Conservation (phyloP, 1,140 invertebrate species). For the Oryzaephilus surinamensis region DNA sequence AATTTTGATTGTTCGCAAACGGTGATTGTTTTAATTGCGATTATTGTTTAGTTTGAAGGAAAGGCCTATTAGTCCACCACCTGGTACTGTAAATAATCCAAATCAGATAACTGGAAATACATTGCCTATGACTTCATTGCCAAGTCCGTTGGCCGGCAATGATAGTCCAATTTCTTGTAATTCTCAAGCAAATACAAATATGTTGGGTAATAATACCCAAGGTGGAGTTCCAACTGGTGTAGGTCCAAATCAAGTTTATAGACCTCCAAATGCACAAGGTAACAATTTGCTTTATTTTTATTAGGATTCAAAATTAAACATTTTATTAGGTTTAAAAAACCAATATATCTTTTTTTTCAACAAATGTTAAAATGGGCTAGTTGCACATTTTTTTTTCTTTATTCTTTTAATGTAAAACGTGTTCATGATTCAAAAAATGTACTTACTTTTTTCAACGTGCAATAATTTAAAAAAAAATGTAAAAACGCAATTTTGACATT, state of each 20-base stretch:
- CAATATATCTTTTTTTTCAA: too few relatives aligned
- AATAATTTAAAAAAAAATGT: too few relatives aligned
- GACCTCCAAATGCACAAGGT: constrained; percentile 12
- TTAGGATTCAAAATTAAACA: too few relatives aligned
- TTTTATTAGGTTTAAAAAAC: too few relatives aligned
- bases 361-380: too few relatives aligned
- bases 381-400: too few relatives aligned
- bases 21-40: background rate
- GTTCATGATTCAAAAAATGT: too few relatives aligned
- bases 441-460: too few relatives aligned
- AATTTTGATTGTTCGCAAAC: too few relatives aligned
- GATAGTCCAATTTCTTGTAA: constrained; percentile 42
- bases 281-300: too few relatives aligned
- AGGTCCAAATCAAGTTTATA: constrained; percentile 25
- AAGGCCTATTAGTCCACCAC: constrained; percentile 61
- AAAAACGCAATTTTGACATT: too few relatives aligned
- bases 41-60: constrained; percentile 70
- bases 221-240: constrained; percentile 22
- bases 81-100: constrained; percentile 36
- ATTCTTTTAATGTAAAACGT: too few relatives aligned
- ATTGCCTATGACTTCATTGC: constrained; percentile 34
- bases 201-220: constrained; percentile 24
- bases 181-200: constrained; percentile 21
- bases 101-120: constrained; percentile 18
- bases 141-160: constrained; percentile 47